Percentiles rank a stretch among this genome's conserved stretches.
These are phyloP conservation scores for Syngnathus acus DNA, from an alignment of 2,797 vertebrate species.

Conservation along the genomic window DNA sequence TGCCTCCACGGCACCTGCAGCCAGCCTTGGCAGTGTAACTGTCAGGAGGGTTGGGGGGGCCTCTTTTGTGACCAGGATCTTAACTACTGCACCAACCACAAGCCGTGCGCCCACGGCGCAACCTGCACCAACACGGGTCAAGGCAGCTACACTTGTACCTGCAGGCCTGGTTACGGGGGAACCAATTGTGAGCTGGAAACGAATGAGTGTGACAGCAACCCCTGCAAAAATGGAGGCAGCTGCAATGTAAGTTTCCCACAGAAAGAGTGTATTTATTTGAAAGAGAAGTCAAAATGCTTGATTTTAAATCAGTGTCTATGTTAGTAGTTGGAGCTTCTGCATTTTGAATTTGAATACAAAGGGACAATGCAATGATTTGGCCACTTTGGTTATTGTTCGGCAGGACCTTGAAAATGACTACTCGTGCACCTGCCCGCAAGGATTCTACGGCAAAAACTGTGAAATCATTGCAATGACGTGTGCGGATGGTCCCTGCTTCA, in stretches of 20 bases:
- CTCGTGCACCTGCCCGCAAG: conserved; percentile 82
- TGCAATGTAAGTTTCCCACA: conserved; percentile 75
- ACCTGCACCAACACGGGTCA: conserved; percentile 82
- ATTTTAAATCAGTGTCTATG: neutral
- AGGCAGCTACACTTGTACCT: conserved; percentile 81
- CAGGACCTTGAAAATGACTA: conserved; percentile 83
- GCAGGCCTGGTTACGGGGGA: conserved; percentile 71
- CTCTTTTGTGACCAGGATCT: conserved; percentile 83
- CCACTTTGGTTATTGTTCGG: neutral
- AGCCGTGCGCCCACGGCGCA: conserved; percentile 74
- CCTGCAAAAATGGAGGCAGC: conserved; percentile 89
- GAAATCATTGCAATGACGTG: conserved; percentile 89
- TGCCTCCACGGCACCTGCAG: conserved; percentile 78
- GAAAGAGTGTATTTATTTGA: neutral
- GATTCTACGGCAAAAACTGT: conserved; percentile 86
- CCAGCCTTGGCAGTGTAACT: conserved; percentile 80
- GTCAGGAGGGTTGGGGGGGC: conserved; percentile 82
- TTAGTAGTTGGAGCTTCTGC: no score
- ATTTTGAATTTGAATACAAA: no score
- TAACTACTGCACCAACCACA: conserved; percentile 86
- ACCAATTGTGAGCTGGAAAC: conserved; percentile 77
- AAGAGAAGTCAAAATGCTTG: neutral
- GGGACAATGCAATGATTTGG: neutral
- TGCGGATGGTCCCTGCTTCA: conserved; percentile 85
- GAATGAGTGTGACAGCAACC: conserved; percentile 86